A percentile compares a stretch with the other conserved stretches of the same genome.
Conservation (phyloP, 2,113 vertebrate species). For the Zosterops pallidus region DNA sequence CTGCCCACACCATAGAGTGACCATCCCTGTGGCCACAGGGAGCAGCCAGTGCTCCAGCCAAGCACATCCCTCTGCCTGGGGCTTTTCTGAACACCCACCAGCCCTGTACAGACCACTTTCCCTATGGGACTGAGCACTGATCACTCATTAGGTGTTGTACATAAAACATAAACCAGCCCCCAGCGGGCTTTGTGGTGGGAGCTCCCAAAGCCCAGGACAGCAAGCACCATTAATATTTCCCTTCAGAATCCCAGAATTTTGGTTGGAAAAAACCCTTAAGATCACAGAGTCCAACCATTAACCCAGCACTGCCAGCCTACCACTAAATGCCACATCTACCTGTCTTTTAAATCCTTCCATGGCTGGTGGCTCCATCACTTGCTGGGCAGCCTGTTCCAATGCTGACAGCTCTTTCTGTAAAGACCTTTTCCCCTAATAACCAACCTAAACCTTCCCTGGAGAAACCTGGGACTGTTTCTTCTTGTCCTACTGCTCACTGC, state of each 20-base stretch:
- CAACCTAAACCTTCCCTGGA: background rate
- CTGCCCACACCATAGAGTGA: background rate
- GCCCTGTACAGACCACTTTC: background rate
- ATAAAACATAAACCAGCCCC: background rate
- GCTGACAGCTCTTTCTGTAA: background rate
- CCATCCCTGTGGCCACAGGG: background rate
- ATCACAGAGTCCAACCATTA: background rate
- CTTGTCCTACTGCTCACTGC: background rate
- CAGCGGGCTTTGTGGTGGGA: too few species aligned
- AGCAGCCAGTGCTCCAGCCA: background rate
- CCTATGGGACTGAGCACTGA: background rate
- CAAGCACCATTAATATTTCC: background rate
- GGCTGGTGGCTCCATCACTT: background rate
- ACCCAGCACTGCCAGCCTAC: background rate
- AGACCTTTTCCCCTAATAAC: background rate
- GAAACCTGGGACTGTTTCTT: too few species aligned
- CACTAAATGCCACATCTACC: background rate
- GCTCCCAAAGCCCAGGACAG: background rate
- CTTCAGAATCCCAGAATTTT: background rate
- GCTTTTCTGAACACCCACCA: background rate
- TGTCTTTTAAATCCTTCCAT: background rate
- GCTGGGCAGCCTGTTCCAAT: background rate
- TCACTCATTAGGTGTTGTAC: rapidly evolving
- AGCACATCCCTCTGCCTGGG: background rate
- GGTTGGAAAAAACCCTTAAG: background rate